Evolutionary conservation across 2,888 invertebrate genomes (phyloP).

Genomic region (Lypha dubia): DNA sequence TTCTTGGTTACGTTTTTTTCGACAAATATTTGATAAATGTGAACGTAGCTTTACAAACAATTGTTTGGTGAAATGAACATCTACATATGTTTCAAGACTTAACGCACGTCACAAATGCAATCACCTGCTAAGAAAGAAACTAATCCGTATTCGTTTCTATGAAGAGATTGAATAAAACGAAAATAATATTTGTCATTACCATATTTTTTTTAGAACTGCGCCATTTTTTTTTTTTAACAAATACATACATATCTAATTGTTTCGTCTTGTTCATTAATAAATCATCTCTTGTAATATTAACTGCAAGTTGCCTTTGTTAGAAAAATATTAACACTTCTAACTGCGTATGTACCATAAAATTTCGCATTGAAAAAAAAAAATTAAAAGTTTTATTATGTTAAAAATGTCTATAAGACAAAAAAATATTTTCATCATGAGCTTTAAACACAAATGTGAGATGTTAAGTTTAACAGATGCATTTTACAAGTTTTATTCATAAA

Average conservation of each 20-base stretch:
- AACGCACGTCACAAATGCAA: no score
- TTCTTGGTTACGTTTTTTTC: no score
- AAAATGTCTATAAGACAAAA: constrained; percentile 49
- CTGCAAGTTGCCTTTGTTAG: constrained; percentile 53
- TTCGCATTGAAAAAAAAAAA: not conserved
- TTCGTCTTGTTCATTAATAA: not conserved
- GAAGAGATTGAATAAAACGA: not conserved
- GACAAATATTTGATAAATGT: no score
- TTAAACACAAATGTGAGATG: constrained; percentile 10
- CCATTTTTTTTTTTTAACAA: no score
- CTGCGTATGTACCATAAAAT: no score
- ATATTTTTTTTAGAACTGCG: not conserved
- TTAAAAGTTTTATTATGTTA: constrained; percentile 5
- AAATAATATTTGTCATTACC: not conserved
- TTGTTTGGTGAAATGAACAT: no score
- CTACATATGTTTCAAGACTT: no score
- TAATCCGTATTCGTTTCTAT: no score
- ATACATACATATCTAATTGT: no score
- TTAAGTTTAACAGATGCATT: constrained; percentile 59
- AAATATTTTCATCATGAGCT: constrained; percentile 22
- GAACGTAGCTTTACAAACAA: no score
- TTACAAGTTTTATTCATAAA: constrained; percentile 23
- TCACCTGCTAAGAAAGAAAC: no score
- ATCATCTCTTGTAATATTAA: constrained; percentile 10
- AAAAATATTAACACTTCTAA: constrained; percentile 10